Evolutionary conservation across 2,797 vertebrate species (phyloP).

Genomic region (Myoxocephalus aenaeus): DNA sequence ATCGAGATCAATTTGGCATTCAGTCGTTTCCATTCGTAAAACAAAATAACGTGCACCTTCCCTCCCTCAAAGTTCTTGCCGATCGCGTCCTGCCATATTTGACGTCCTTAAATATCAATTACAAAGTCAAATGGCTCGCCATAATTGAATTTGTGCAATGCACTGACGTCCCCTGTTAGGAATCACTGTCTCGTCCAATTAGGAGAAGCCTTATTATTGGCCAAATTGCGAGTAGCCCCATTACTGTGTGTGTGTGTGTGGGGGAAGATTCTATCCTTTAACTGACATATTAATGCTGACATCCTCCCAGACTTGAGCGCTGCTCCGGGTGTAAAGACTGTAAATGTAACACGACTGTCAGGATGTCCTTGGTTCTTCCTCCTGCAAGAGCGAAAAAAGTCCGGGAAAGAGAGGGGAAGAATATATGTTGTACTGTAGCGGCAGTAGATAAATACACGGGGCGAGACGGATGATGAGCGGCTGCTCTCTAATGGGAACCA

Average conservation of each 20-base stretch:
- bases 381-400: slow-evolving; percentile 21
- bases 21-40: neutral
- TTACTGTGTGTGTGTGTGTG: slow-evolving; percentile 48
- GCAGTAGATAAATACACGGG: slow-evolving; percentile 52
- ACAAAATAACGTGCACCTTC: neutral
- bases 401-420: neutral
- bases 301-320: slow-evolving; percentile 46
- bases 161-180: slow-evolving; percentile 77
- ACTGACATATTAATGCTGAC: slow-evolving; percentile 81
- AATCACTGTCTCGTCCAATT: slow-evolving; percentile 84
- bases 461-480: slow-evolving; percentile 56
- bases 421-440: slow-evolving; percentile 30
- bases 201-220: slow-evolving; percentile 74
- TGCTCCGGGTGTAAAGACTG: slow-evolving; percentile 50
- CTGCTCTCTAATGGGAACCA: slow-evolving; percentile 66
- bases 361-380: slow-evolving; percentile 70
- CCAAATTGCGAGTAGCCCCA: slow-evolving; percentile 66
- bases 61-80: slow-evolving; percentile 47
- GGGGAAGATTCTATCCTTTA: slow-evolving; percentile 52
- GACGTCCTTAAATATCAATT: slow-evolving; percentile 83
- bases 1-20: neutral
- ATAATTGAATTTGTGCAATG: slow-evolving; percentile 79
- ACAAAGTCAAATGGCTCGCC: slow-evolving; percentile 75
- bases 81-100: slow-evolving; percentile 77
- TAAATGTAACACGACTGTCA: slow-evolving; percentile 71